Evolutionary conservation across 2,888 invertebrate genomes (phyloP), one percentile per base, ranked within the genome.

Genomic region (Drosophila sordidapex): DNA sequence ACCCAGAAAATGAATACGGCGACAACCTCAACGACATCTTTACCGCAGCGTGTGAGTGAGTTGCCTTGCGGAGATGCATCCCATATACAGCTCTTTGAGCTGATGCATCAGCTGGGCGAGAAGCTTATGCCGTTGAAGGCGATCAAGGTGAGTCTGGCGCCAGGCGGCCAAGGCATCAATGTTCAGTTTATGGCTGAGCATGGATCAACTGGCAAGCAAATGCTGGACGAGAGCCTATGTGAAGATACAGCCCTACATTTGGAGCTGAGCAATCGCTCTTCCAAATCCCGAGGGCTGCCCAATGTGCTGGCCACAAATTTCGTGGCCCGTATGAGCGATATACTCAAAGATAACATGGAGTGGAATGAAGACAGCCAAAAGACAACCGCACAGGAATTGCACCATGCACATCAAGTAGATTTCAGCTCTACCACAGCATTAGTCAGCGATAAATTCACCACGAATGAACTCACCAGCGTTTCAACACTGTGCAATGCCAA

Each of bases 81-180:
- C 18, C 60, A 72, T 56, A 62, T 77, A 46, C 81, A 78, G 35
- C 68, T 78, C 0, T 77, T 77, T 31, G 73, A 81, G 36, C 27
- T 78, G 49, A 21, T 78, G 38, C 78, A 78, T 33, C 78, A 78
- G 27, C 27, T 78, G 72, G 78, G 78, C 0, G 77, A 81, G 25
- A 72, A 72, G 15, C 48, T 49, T 10, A 60, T 78, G 68, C 78
- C 78, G 0, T 31, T 78, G 0, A 76, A 77, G 52, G 58, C 81
- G 15, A 68, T 78, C 31, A 68, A 59, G 31, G 27, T 78, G 10
- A 72, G 64, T 36, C 36, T 78, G 8, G 13, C 64, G 1, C 61
- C 72, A 15, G 81, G 77, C 7, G 81, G 78, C 0, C 72, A 72
- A 0, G 81, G 78, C 5, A 53, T 78, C n/a, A 81, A 78, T 77